These are phyloP conservation scores for Avahi laniger DNA, from an alignment of 2,797 vertebrate species.

Conservation along the genomic window DNA sequence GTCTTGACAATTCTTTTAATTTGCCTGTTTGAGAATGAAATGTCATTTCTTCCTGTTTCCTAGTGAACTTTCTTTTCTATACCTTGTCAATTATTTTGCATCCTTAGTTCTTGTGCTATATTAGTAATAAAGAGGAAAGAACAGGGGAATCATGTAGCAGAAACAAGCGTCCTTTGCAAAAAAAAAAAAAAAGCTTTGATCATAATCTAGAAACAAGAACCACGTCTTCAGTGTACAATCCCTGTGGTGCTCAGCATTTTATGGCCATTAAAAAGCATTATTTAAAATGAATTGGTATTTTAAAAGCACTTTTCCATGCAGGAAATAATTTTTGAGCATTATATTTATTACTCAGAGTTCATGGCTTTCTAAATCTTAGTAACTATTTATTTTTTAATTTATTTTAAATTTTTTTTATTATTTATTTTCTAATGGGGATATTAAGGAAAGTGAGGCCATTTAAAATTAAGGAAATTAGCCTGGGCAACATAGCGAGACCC, in stretches of 20 bases:
- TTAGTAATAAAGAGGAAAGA: neutral
- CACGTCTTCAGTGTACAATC: neutral
- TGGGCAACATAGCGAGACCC: too few relatives aligned
- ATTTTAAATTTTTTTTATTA: too few relatives aligned
- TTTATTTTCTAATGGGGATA: neutral
- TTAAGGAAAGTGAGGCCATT: neutral
- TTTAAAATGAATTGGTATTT: neutral
- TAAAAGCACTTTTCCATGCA: neutral
- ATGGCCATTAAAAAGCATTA: neutral
- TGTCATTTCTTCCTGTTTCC: neutral
- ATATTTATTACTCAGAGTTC: conserved; percentile 13
- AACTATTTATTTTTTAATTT: neutral
- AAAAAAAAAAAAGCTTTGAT: neutral
- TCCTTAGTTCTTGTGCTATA: neutral
- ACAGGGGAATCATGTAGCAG: neutral
- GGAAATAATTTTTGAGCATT: neutral
- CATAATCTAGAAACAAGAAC: neutral
- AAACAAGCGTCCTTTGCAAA: neutral
- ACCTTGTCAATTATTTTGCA: neutral
- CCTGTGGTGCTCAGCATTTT: neutral
- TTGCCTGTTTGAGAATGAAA: neutral
- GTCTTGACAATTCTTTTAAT: conserved; percentile 21
- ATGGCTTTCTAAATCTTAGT: neutral
- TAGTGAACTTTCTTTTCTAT: neutral
- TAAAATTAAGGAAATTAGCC: too few relatives aligned